phyloP scores from a whole-genome alignment of 2,888 invertebrate genomes.

The Octodonta nipae region DNA sequence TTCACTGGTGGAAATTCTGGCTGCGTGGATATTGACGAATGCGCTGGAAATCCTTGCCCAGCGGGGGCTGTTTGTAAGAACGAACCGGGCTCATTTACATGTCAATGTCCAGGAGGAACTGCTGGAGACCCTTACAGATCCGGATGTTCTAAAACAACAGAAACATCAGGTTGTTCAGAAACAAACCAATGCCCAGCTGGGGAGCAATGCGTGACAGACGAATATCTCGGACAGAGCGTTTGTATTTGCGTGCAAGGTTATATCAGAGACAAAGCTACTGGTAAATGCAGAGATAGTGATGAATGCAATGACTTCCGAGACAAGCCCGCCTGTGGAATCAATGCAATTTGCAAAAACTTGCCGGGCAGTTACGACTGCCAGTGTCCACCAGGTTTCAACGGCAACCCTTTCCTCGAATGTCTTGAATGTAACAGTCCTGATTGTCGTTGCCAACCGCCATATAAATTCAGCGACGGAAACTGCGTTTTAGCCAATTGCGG shows the following conservation, averaged over 20 bases:
- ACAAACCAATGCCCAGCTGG: slow-evolving; percentile 67
- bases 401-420: slow-evolving; percentile 78
- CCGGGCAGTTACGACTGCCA: slow-evolving; percentile 89
- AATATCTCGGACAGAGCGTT: slow-evolving; percentile 59
- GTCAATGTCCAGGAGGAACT: slow-evolving; percentile 75
- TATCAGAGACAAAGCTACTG: slow-evolving; percentile 57
- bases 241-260: slow-evolving; percentile 84
- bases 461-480: slow-evolving; percentile 68
- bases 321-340: slow-evolving; percentile 72
- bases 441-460: slow-evolving; percentile 79
- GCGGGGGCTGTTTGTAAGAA: slow-evolving; percentile 79
- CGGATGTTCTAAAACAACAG: slow-evolving; percentile 55
- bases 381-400: slow-evolving; percentile 76
- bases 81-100: slow-evolving; percentile 70
- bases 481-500: slow-evolving; percentile 77
- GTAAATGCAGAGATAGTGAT: slow-evolving; percentile 71
- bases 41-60: slow-evolving; percentile 68
- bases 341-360: slow-evolving; percentile 81
- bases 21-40: slow-evolving; percentile 83
- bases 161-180: slow-evolving; percentile 57
- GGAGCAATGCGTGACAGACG: slow-evolving; percentile 73
- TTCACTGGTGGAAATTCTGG: slow-evolving; percentile 59
- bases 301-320: slow-evolving; percentile 66
- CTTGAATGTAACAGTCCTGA: slow-evolving; percentile 64
- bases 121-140: slow-evolving; percentile 67